Evolutionary conservation across 1,140 invertebrate genomes (phyloP).

Genomic region (Solenopsis fugax): DNA sequence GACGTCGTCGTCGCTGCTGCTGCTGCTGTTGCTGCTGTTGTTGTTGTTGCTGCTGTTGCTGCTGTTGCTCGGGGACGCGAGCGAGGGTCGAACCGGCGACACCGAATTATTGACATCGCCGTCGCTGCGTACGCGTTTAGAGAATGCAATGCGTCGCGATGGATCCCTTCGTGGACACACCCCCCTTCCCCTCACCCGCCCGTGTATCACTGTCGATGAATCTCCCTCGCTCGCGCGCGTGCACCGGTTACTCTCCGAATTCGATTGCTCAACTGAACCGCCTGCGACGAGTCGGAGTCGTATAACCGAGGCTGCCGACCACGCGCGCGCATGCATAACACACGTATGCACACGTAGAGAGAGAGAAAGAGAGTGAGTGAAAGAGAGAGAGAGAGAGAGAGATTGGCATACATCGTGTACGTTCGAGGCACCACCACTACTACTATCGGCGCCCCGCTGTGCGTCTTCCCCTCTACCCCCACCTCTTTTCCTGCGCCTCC

Average conservation of each 20-base stretch:
- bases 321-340: background rate
- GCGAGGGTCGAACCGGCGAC: conserved; percentile 10
- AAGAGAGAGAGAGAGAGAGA: background rate
- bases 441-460: background rate
- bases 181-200: background rate
- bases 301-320: conserved; percentile 66
- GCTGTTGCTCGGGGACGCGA: conserved; percentile 12
- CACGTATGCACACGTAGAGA: too few species aligned
- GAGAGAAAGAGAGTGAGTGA: background rate
- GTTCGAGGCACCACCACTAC: conserved; percentile 24
- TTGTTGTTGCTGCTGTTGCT: conserved; percentile 15
- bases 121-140: conserved; percentile 54
- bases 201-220: conserved; percentile 26
- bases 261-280: conserved; percentile 75
- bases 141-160: background rate
- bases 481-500: conserved; percentile 55
- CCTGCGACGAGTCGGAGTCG: conserved; percentile 72
- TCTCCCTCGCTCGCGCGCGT: conserved; percentile 62
- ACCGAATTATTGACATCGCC: conserved; percentile 82
- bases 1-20: background rate
- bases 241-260: conserved; percentile 66
- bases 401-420: background rate
- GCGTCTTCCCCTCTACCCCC: conserved; percentile 33
- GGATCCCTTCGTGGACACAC: conserved; percentile 36
- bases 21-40: conserved; percentile 4